These are phyloP conservation scores for Tachycineta bicolor DNA, from an alignment of 2,113 vertebrate genomes.

Conservation along the genomic window DNA sequence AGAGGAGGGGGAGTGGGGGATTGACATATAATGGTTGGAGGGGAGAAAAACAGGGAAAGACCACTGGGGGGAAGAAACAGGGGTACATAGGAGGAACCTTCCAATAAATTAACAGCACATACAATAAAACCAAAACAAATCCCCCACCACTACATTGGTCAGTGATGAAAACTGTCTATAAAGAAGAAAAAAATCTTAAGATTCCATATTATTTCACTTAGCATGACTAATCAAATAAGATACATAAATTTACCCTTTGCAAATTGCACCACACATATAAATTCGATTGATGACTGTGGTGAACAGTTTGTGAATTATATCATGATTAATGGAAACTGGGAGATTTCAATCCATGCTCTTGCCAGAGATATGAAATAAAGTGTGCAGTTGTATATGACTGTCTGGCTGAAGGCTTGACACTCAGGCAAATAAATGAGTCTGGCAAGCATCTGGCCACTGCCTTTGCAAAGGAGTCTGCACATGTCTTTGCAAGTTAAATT, in stretches of 20 bases:
- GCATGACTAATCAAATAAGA: neutral
- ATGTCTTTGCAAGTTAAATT: neutral
- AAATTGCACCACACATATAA: neutral
- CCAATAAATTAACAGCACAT: too few relatives aligned
- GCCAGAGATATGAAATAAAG: conserved; percentile 1
- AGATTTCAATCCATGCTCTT: conserved; percentile 27
- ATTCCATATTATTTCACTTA: neutral
- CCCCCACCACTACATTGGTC: too few relatives aligned
- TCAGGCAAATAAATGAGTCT: conserved; percentile 4
- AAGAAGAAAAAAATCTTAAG: neutral
- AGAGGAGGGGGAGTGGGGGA: too few relatives aligned
- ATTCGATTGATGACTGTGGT: neutral
- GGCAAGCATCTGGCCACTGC: neutral
- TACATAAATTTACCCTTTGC: neutral
- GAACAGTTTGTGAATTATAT: conserved; percentile 6
- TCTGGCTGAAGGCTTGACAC: neutral
- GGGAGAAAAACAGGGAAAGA: too few relatives aligned
- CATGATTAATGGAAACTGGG: conserved; percentile 35
- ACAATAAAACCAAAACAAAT: too few relatives aligned
- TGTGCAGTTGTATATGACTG: neutral
- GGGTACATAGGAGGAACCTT: too few relatives aligned
- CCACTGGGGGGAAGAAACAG: too few relatives aligned
- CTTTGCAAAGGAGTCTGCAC: neutral
- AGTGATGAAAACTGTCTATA: neutral
- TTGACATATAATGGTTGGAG: too few relatives aligned